Conservation (phyloP, 2,888 invertebrate species). For the Electrophaes corylata region DNA sequence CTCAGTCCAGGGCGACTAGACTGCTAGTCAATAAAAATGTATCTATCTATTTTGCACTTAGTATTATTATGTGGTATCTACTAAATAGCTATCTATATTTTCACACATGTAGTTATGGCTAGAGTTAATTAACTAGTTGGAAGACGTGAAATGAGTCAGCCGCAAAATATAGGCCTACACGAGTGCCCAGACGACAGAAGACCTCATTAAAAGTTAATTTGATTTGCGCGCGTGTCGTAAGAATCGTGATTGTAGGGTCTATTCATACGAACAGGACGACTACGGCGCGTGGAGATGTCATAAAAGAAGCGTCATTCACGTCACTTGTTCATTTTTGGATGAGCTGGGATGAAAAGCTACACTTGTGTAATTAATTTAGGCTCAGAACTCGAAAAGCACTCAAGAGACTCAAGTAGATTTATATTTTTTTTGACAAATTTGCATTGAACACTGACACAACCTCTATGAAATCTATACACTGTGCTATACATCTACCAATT, state of each 20-base stretch:
- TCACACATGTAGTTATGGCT: neutral
- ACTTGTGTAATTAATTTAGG: conserved; percentile 15
- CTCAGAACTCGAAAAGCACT: neutral
- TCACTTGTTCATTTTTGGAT: conserved; percentile 15
- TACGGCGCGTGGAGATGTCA: conserved; percentile 9
- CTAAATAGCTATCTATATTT: neutral
- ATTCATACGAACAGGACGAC: conserved; percentile 23
- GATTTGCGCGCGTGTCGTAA: conserved; percentile 35
- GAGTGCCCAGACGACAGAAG: conserved; percentile 32
- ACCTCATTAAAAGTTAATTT: conserved; percentile 41
- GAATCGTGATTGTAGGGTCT: conserved; percentile 27
- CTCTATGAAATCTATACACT: too few species aligned
- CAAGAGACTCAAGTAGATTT: neutral
- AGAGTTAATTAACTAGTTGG: conserved; percentile 14
- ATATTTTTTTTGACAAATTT: neutral
- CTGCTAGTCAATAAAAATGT: too few species aligned
- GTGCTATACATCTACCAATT: too few species aligned
- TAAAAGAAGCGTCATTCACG: conserved; percentile 21
- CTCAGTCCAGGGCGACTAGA: too few species aligned
- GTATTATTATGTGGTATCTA: too few species aligned
- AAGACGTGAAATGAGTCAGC: conserved; percentile 18
- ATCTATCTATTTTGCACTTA: too few species aligned
- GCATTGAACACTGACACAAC: neutral
- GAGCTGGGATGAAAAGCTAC: conserved; percentile 16
- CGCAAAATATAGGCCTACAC: conserved; percentile 21